A percentile compares a stretch with the other conserved stretches of the same genome.
Evolutionary conservation across 1,140 invertebrate species (phyloP).

Genomic region (Brachionus sp.): DNA sequence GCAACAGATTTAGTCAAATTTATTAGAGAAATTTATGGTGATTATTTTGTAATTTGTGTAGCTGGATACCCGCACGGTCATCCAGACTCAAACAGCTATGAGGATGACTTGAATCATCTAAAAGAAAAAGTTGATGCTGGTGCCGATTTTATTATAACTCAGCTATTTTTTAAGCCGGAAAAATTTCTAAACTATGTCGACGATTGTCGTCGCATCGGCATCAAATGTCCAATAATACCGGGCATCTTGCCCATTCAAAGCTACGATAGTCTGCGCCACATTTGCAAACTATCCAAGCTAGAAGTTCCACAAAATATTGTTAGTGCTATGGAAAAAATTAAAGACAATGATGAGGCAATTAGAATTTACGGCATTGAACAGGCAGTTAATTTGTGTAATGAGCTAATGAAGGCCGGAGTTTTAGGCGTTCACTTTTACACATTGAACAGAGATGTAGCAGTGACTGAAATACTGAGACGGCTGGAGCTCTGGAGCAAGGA

Average conservation of each 20-base stretch:
- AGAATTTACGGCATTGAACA: slow-evolving; percentile 65
- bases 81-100: slow-evolving; percentile 65
- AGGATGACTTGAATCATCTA: slow-evolving; percentile 66
- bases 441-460: slow-evolving; percentile 65
- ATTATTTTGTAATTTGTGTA: slow-evolving; percentile 69
- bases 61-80: slow-evolving; percentile 71
- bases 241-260: slow-evolving; percentile 67
- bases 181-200: slow-evolving; percentile 67
- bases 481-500: slow-evolving; percentile 64
- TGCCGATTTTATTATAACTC: slow-evolving; percentile 74
- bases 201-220: slow-evolving; percentile 67
- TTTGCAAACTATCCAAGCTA: slow-evolving; percentile 65
- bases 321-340: slow-evolving; percentile 63
- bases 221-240: slow-evolving; percentile 70
- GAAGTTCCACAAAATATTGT: slow-evolving; percentile 65
- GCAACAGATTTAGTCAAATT: slow-evolving; percentile 66
- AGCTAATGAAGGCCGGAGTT: slow-evolving; percentile 61
- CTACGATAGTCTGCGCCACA: slow-evolving; percentile 60
- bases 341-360: slow-evolving; percentile 66
- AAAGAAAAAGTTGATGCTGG: slow-evolving; percentile 72
- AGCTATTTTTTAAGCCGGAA: slow-evolving; percentile 68
- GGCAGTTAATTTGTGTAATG: slow-evolving; percentile 62
- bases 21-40: slow-evolving; percentile 65
- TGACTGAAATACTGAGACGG: slow-evolving; percentile 63
- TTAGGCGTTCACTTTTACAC: slow-evolving; percentile 69